Base-by-base conservation (phyloP, 2,797 vertebrate genomes). In the Sebastes trivittatus region DNA sequence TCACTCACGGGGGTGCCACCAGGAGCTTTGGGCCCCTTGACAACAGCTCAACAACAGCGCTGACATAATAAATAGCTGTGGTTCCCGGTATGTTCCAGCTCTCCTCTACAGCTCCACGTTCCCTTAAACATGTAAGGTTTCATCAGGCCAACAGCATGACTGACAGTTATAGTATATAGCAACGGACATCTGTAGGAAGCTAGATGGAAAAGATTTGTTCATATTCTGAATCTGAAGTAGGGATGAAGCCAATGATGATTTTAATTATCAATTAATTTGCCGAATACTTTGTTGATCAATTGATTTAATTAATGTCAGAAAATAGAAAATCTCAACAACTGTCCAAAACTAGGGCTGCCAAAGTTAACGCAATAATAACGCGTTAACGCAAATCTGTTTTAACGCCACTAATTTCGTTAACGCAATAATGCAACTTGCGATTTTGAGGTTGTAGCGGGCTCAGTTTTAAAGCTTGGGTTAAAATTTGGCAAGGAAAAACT, bases 61-160 rank as follows among this genome's bases (percentile, higher is more conserved):
- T 79, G 63, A 72, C 65, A 78, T 74, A 69, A 70, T 67, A 61
- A 71, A 87, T 80, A 79, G 78, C 20, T 78, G 68, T 60, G 75
- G 54, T 77, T 14, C 9, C 42, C 29, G 30, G 49, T 75, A 49
- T 76, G 72, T 67, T 83, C 67, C 63, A 65, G 49, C 42, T 65
- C 58, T 70, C 8, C 38, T 67, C 23, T 58, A 20, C 10, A 62
- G 46, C 58, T 72, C 22, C 22, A n/a, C 22, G 22, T 72, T 85
- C 56, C 56, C 63, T 71, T 32, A 27, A 30, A 76, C 23, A 58
- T 71, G 49, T 30, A 34, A 55, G 30, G 71, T 74, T 72, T 85
- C 29, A 49, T 84, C 25, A 30, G 29, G 55, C 54, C n/a, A 60
- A 54, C n/a, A 67, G 58, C 16, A 16, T 42, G 38, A 3, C 60